Base-by-base conservation (phyloP, 2,113 vertebrate species). In the Gracilinanus agilis region DNA sequence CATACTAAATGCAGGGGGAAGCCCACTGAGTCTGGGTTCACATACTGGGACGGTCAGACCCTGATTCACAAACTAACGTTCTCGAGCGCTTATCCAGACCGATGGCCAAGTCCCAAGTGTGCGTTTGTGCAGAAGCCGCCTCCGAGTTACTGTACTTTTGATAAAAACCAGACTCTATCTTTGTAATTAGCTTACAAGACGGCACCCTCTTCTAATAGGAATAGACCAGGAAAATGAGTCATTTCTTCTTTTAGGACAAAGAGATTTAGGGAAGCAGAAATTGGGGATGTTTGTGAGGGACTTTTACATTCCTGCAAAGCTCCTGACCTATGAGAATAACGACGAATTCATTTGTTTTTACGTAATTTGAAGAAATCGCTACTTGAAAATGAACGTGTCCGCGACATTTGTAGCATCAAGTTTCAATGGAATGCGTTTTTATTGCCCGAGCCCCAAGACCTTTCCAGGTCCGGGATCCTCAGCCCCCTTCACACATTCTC, bases 191-290 rank as follows among this genome's bases (percentile, higher is more conserved):
- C n/a, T 40, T 83, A 83, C 40, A 83, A 83, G n/a, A 83, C 40
- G 40, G 19, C n/a, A 2, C 67, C 67, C 34, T 19, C 21, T 83
- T 83, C 5, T 40, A 40, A 23, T 40, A 83, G 90, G 67, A 95
- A 89, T 94, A 58, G 16, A 95, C 89, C 91, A 89, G 67, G 1
- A 3, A 44, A 83, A 5, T 25, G 2, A 67, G 40, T 2, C 56
- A 55, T 58, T 53, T 91, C 94, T 58, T 95, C 54, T 94, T 90
- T 91, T 34, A n/a, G 89, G 75, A 61, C 90, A 91, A 95, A 27
- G 7, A n/a, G 58, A 58, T 53, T 49, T 27, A 16, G 61, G n/a
- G 19, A 83, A 83, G n/a, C 67, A 83, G n/a, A 83, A 83, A 83
- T 40, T 19, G 40, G 67, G n/a, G 7, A 9, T 53, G 90, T 53